Base-by-base conservation (phyloP, 2,888 invertebrate species). In the Erebia aethiops region DNA sequence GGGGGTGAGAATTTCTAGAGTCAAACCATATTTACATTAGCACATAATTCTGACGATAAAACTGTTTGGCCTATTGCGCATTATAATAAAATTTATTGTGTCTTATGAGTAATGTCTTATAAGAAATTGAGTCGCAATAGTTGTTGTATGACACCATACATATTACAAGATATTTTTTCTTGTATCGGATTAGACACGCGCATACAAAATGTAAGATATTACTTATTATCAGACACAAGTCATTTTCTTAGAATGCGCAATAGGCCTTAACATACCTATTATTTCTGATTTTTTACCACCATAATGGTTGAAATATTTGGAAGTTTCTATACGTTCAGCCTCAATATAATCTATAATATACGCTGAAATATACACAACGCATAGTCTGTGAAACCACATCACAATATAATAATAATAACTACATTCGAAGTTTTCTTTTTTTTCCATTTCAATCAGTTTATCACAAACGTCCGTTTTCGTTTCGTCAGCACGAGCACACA, bases 291-390 rank as follows among this genome's bases (percentile, higher is more conserved):
- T 26, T 35, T 35, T 35, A 35, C 0, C 35, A 35, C 0, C 1
- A 35, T 7, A 35, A 35, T 35, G 7, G 35, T 35, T 35, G 35
- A 35, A 7, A 35, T 46, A 62, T 7, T 62, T 62, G 49, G 46
- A 46, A 49, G 16, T 49, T 14, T 49, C 62, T 79, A 77, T 77
- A 82, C 84, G 83, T 81, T 78, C 49, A 21, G 62, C 9, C 49
- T 84, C 83, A 79, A 86, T 86, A 88, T 84, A 62, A 86, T 86
- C 84, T 89, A 89, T 83, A 78, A 80, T 77, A 84, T 84, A 86
- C 84, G 83, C 82, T 81, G 81, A 85, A 79, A 83, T 86, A 86
- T 86, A 89, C 87, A 87, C 87, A 82, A 82, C 84, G 81, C 82
- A 78, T 77, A 77, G 80, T 82, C 82, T 78, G 79, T 78, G 80